Conservation (phyloP, 2,888 invertebrate genomes). For the Podabrus alpinus region DNA sequence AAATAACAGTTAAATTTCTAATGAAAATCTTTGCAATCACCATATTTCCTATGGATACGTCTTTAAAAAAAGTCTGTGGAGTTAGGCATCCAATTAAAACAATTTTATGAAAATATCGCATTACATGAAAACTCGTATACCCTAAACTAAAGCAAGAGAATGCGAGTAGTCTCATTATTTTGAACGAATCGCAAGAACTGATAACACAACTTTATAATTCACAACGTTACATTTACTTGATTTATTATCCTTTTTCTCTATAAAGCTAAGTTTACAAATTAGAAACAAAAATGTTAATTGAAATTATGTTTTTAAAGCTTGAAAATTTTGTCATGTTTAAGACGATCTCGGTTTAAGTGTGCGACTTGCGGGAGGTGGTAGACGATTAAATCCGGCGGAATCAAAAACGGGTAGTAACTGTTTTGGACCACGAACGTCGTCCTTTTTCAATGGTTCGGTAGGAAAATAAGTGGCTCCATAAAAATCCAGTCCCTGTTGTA, state of each 20-base stretch:
- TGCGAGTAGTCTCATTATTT: constrained; percentile 12
- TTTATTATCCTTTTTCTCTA: constrained; percentile 4
- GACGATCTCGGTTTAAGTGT: constrained; percentile 55
- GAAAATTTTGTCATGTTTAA: constrained; percentile 8
- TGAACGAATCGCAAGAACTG: constrained; percentile 9
- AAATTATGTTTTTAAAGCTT: background rate
- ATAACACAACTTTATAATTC: constrained; percentile 8
- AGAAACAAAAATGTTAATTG: background rate
- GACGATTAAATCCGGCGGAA: constrained; percentile 81
- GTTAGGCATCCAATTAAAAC: constrained; percentile 19
- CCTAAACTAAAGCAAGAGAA: background rate
- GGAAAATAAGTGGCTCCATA: constrained; percentile 88
- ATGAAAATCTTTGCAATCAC: background rate
- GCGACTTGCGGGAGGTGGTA: constrained; percentile 80
- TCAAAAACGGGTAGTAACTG: constrained; percentile 76
- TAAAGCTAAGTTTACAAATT: background rate
- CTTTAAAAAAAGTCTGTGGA: background rate
- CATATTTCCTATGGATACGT: background rate
- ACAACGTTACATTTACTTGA: constrained; percentile 9
- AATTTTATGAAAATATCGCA: constrained; percentile 21
- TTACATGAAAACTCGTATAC: constrained; percentile 10
- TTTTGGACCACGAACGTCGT: constrained; percentile 65
- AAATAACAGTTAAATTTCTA: background rate
- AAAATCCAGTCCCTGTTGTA: constrained; percentile 85
- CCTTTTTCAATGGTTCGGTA: constrained; percentile 68